Evolutionary conservation across 2,113 vertebrate genomes (phyloP).

Genomic region (Psittacula cyanocephala): DNA sequence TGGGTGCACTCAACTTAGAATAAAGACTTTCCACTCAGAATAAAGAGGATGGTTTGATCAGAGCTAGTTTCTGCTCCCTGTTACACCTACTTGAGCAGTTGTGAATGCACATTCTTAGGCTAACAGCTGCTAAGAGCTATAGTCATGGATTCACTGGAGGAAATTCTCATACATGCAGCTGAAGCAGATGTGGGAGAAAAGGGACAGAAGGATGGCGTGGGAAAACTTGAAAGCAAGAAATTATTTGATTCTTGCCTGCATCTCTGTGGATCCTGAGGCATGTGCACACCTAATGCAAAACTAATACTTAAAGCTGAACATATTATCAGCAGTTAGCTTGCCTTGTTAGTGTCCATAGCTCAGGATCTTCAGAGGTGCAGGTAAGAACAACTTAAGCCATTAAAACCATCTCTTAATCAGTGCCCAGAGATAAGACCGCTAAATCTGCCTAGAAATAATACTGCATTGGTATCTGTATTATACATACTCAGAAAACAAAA

Average conservation of each 20-base stretch:
- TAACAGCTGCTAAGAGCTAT: neutral
- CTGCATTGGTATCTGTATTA: neutral
- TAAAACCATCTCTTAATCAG: neutral
- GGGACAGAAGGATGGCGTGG: neutral
- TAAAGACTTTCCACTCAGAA: neutral
- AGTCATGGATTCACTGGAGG: neutral
- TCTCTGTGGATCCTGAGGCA: neutral
- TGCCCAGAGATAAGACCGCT: neutral
- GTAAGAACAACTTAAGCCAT: neutral
- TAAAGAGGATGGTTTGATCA: neutral
- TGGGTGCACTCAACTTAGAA: neutral
- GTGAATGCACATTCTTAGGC: neutral
- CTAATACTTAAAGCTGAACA: neutral
- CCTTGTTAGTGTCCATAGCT: neutral
- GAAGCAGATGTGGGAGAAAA: neutral
- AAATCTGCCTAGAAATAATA: neutral
- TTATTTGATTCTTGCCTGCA: neutral
- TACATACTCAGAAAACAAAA: neutral
- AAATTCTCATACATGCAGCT: neutral
- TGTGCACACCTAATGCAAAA: neutral
- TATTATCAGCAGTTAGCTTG: neutral
- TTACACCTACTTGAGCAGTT: neutral
- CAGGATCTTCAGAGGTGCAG: neutral
- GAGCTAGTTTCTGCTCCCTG: neutral
- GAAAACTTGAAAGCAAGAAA: neutral